These are phyloP conservation scores for Spongilla lacustris DNA, from an alignment of 37 sponge, comb jelly and placozoan genomes.

Conservation along the genomic window DNA sequence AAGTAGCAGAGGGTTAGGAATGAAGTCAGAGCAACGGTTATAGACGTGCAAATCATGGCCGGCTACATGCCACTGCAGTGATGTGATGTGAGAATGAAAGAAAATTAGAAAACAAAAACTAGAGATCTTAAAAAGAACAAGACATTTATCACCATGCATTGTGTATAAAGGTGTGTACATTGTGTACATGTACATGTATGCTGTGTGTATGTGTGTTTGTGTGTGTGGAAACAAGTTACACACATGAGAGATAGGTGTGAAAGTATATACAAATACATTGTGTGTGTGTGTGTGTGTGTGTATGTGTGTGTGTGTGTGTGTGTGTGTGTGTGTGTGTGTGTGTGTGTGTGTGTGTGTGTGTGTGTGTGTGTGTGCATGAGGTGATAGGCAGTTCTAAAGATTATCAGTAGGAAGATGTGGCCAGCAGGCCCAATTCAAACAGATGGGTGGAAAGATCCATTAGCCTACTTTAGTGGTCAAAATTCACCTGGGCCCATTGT, in stretches of 20 bases:
- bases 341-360: too few species aligned
- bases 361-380: too few species aligned
- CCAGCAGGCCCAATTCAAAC: background rate
- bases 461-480: too few species aligned
- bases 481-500: too few species aligned
- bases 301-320: constrained; percentile 2
- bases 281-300: background rate
- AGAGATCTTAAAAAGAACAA: too few species aligned
- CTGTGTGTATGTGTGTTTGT: background rate
- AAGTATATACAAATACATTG: too few species aligned
- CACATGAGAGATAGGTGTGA: too few species aligned
- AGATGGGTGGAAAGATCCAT: too few species aligned
- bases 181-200: too few species aligned
- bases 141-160: too few species aligned
- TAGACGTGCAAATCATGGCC: background rate
- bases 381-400: too few species aligned
- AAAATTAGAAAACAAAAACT: background rate
- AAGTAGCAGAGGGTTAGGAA: background rate
- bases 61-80: background rate
- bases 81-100: background rate
- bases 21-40: background rate
- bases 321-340: constrained; percentile 6
- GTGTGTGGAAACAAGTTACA: background rate
- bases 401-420: background rate
- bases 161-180: too few species aligned